phyloP scores from a whole-genome alignment of 1,140 invertebrate genomes.

The Diplogasteroides magnus region DNA sequence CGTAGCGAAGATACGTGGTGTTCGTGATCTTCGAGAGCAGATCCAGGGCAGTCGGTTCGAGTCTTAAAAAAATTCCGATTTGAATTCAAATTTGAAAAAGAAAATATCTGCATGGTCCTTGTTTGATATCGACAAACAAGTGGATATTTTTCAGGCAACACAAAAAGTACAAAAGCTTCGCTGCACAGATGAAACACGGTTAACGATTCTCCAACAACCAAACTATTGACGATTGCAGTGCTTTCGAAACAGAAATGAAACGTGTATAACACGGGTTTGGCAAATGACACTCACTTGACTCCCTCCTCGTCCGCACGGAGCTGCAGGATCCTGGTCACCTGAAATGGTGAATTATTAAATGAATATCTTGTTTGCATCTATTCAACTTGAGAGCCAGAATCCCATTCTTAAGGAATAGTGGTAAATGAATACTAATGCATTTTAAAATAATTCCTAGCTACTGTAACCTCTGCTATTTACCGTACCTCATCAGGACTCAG shows the following conservation, averaged over 20 bases:
- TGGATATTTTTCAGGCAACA: neutral
- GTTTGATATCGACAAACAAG: neutral
- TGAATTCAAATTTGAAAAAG: neutral
- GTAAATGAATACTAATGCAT: too few species aligned
- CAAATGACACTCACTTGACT: constrained; percentile 17
- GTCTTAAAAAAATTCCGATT: constrained; percentile 68
- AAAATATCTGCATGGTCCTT: too few species aligned
- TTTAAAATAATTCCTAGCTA: too few species aligned
- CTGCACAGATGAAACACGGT: neutral
- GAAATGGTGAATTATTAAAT: too few species aligned
- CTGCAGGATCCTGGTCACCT: too few species aligned
- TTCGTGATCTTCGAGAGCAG: constrained; percentile 86
- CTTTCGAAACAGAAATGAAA: neutral
- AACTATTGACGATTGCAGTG: neutral
- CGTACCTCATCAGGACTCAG: constrained; percentile 71
- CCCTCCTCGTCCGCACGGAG: constrained; percentile 25
- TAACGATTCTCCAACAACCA: neutral
- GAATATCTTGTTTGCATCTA: too few species aligned
- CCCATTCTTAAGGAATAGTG: too few species aligned
- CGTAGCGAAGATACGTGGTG: constrained; percentile 78
- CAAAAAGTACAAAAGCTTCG: constrained; percentile 21
- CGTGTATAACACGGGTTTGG: neutral
- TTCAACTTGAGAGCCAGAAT: too few species aligned
- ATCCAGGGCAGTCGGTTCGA: constrained; percentile 77
- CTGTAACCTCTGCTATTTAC: neutral